Evolutionary conservation across 2,797 vertebrate genomes (phyloP), one percentile per base, ranked within the genome.

Genomic region (Choloepus didactylus): DNA sequence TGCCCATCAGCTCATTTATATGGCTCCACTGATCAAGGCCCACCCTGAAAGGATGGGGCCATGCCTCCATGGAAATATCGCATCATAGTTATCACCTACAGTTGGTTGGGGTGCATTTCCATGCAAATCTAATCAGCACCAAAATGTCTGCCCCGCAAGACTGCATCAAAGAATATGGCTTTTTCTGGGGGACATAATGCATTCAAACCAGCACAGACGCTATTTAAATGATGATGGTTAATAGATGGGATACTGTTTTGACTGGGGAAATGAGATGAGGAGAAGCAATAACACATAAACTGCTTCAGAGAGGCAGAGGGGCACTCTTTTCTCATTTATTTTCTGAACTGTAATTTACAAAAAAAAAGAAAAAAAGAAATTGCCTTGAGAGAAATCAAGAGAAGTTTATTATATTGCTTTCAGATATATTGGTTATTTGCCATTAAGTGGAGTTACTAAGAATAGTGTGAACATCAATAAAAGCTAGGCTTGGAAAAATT

Each of bases 351-450:
- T 90, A 75, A 75, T 91, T 91, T 18, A 1, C n/a, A 12, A 29
- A 35, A 35, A 35, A 35, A 35, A 35, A 35, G 35, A 66, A 6
- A 21, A 7, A 49, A 66, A 85, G 77, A 86, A 89, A 75, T 81
- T 96, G 19, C 66, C 67, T 93, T 84, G 91, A 95, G 35, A 87
- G 66, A 69, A 94, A 84, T 77, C n/a, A 92, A 89, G 70, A 91
- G 76, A 95, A 93, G 4, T 77, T 93, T 95, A 80, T 81, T 35
- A 35, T 79, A 56, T 51, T 92, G 35, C 49, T 90, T 95, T 95
- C 67, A 92, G 69, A 88, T 79, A 95, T 93, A 2, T 38, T 60
- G 66, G 49, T 80, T 95, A 97, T 95, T 96, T 95, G 29, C 41
- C 49, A 77, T 88, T 81, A 95, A 95, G 27, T 46, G 27, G 95